Percentiles rank a stretch among this genome's conserved stretches.
Evolutionary conservation across 2,113 vertebrate genomes (phyloP).

Genomic region (Phalacrocorax brasilianus): DNA sequence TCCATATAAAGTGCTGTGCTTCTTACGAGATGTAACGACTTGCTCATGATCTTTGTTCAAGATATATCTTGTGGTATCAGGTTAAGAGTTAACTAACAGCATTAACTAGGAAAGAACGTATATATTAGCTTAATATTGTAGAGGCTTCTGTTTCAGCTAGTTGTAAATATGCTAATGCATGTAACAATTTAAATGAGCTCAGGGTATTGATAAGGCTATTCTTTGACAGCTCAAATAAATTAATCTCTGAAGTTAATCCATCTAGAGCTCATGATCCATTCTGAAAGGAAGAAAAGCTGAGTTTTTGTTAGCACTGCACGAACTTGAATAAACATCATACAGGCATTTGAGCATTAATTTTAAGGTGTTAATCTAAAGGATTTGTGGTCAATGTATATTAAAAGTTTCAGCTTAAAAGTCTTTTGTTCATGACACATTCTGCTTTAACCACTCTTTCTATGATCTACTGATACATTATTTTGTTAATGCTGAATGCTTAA

Average conservation of each 20-base stretch:
- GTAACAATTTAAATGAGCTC: not conserved
- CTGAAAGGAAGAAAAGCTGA: not conserved
- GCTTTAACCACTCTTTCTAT: slow-evolving; percentile 81
- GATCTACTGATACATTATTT: slow-evolving; percentile 81
- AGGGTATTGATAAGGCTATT: not conserved
- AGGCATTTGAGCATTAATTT: not conserved
- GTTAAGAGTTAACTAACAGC: not conserved
- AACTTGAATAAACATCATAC: not conserved
- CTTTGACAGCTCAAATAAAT: not conserved
- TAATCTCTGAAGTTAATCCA: not conserved
- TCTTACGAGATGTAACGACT: not conserved
- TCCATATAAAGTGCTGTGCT: not conserved
- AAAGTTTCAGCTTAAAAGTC: slow-evolving; percentile 69
- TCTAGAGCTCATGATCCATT: not conserved
- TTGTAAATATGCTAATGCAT: not conserved
- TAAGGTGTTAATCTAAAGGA: not conserved
- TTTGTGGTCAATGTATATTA: slow-evolving; percentile 32
- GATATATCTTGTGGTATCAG: not conserved
- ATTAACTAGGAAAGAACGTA: not conserved
- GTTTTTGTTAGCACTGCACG: not conserved
- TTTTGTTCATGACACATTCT: slow-evolving; percentile 77
- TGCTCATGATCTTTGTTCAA: not conserved
- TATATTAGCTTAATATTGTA: not conserved
- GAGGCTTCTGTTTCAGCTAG: not conserved
- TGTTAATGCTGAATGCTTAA: slow-evolving; percentile 83